Base-by-base conservation (phyloP, 2,888 invertebrate genomes). In the Sarcophaga variegata region DNA sequence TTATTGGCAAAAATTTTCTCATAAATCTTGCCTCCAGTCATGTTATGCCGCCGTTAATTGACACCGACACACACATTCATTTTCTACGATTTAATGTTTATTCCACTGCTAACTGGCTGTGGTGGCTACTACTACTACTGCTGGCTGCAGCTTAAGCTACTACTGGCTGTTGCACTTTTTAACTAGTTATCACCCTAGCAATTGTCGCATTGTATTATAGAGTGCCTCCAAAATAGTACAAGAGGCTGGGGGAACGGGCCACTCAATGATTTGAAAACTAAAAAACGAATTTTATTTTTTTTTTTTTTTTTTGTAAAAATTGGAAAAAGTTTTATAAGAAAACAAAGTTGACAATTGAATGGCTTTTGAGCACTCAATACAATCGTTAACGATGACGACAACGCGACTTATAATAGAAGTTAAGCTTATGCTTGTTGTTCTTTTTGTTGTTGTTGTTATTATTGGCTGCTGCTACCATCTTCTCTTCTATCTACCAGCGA, bases 1-100 rank as follows among this genome's bases (percentile, higher is more conserved):
- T 63, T 69, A 70, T 14, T 59, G 20, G 20, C 60, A 47, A 81
- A 84, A 85, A 77, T 85, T 82, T 81, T 85, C 85, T 87, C 87
- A 85, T 87, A 85, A 85, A 87, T 87, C 87, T 85, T 85, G 87
- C 87, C 81, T 79, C 71, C 71, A 84, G 87, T 84, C 87, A 87
- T 87, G 87, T 87, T 84, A 86, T 81, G 87, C 85, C 83, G 88
- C 88, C 88, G 88, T 88, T 88, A 88, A 88, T 88, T 88, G 88
- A 88, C 88, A 88, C 85, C 85, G 86, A 88, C 87, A 88, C 85
- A 86, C 88, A 88, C 81, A 84, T 84, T 84, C 81, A 85, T 70
- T 88, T 75, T 85, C 62, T 87, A 77, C 80, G 76, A 72, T 76
- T 85, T 81, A 78, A 78, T 82, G 78, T 67, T 78, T 60, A 74